A percentile compares a stretch with the other conserved stretches of the same genome.
Evolutionary conservation across 2,888 invertebrate genomes (phyloP).

Genomic region (Euplagia quadripunctaria): DNA sequence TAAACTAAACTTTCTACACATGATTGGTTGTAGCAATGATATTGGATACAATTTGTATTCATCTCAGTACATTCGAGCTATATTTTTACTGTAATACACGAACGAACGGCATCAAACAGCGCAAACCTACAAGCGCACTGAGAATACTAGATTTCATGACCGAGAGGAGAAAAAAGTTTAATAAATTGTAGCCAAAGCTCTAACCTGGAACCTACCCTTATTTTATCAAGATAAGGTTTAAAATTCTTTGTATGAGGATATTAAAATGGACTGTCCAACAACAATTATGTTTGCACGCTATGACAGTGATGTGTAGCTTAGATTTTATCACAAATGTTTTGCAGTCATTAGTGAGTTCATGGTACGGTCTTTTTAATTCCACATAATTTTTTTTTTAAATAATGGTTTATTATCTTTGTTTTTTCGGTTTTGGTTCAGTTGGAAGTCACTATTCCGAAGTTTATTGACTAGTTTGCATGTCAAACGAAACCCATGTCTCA

Average conservation of each 20-base stretch:
- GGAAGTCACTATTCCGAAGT: no score
- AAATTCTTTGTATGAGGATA: slow-evolving; percentile 2
- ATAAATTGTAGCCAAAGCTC: slow-evolving; percentile 36
- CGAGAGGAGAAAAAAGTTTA: slow-evolving; percentile 49
- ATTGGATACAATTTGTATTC: slow-evolving; percentile 41
- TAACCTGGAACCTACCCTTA: slow-evolving; percentile 22
- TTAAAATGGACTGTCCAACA: slow-evolving; percentile 36
- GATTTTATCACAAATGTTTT: slow-evolving; percentile 71
- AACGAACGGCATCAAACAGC: slow-evolving; percentile 40
- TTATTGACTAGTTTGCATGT: no score
- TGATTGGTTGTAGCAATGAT: slow-evolving; percentile 35
- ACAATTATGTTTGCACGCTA: slow-evolving; percentile 60
- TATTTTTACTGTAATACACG: slow-evolving; percentile 39
- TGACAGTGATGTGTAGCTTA: slow-evolving; percentile 73
- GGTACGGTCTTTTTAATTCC: slow-evolving; percentile 42
- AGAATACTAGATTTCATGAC: slow-evolving; percentile 52
- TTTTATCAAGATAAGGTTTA: background rate
- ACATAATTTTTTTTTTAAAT: background rate
- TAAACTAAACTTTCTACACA: slow-evolving; percentile 3
- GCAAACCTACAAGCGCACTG: slow-evolving; percentile 27
- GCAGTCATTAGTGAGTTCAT: slow-evolving; percentile 68
- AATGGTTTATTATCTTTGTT: no score
- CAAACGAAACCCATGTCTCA: no score
- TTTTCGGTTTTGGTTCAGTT: no score
- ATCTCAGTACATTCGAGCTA: slow-evolving; percentile 29